Percentiles rank a stretch among this genome's conserved stretches.
These are phyloP conservation scores for Arbacia lixula DNA, from an alignment of 53 echinoderm and acorn worm species.

Conservation along the genomic window DNA sequence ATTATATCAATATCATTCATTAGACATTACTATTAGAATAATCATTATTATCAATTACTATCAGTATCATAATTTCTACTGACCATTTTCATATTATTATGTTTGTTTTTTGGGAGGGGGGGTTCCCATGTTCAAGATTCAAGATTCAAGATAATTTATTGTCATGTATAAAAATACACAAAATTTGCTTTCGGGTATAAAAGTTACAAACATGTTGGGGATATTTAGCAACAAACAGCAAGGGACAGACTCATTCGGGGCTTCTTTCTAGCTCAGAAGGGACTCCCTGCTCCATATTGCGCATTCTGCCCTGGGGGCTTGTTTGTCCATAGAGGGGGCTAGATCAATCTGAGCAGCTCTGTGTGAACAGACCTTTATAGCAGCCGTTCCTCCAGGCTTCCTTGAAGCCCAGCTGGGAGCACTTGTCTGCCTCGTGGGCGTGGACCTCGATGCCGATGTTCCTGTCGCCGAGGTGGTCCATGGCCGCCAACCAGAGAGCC, in stretches of 20 bases:
- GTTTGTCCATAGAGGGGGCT: neutral
- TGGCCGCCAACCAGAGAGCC: constrained; percentile 74
- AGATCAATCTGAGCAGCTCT: neutral
- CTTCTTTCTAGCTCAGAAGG: too few relatives aligned
- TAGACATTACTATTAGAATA: too few relatives aligned
- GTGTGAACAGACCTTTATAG: constrained; percentile 62
- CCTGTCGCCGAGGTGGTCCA: constrained; percentile 77
- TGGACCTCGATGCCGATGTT: constrained; percentile 83
- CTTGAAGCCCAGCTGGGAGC: constrained; percentile 79
- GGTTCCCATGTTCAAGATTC: too few relatives aligned
- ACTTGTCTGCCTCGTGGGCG: constrained; percentile 66
- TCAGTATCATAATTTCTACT: neutral
- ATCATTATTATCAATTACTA: too few relatives aligned
- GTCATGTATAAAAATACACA: too few relatives aligned
- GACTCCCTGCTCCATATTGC: too few relatives aligned
- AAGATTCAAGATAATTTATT: too few relatives aligned
- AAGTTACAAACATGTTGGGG: too few relatives aligned
- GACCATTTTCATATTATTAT: neutral
- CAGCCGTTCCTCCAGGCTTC: constrained; percentile 90
- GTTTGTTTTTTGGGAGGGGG: too few relatives aligned
- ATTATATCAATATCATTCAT: too few relatives aligned
- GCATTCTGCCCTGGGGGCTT: too few relatives aligned
- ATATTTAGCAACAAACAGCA: neutral
- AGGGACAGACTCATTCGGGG: neutral
- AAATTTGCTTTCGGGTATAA: too few relatives aligned